These are phyloP conservation scores for Bothrops jararaca DNA, from an alignment of 2,113 vertebrate genomes.

Conservation along the genomic window DNA sequence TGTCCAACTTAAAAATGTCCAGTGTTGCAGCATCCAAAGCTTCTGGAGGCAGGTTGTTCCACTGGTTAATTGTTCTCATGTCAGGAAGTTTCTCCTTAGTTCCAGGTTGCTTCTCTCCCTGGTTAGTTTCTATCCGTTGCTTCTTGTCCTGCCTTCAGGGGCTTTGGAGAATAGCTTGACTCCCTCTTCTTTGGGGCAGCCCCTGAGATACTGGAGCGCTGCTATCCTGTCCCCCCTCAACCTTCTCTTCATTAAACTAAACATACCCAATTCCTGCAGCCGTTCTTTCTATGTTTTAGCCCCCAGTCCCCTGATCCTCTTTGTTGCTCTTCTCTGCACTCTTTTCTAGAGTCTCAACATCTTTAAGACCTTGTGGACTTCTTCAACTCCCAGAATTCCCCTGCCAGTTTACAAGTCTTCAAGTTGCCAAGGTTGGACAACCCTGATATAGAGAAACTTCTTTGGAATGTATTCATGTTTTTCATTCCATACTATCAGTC, in stretches of 20 bases:
- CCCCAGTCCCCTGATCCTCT: no score
- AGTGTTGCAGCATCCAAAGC: not conserved
- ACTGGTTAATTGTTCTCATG: no score
- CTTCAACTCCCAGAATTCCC: not conserved
- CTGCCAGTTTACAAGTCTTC: not conserved
- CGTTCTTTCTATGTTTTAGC: no score
- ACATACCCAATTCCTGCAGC: no score
- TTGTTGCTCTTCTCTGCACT: no score
- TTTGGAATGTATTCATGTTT: slow-evolving; percentile 42
- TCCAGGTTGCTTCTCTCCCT: not conserved
- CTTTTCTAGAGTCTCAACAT: no score
- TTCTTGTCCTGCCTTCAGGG: not conserved
- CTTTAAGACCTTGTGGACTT: not conserved
- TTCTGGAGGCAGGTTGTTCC: not conserved
- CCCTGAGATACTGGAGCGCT: not conserved
- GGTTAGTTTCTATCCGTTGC: not conserved
- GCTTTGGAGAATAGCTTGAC: not conserved
- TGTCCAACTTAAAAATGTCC: not conserved
- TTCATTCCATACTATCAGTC: slow-evolving; percentile 43
- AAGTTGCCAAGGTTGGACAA: not conserved
- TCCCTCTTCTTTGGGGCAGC: not conserved
- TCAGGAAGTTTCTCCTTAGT: not conserved
- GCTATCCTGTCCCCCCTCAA: not conserved
- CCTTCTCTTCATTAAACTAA: no score
- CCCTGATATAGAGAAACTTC: slow-evolving; percentile 31